phyloP scores from a whole-genome alignment of 2,797 vertebrate species.

The Scolopax rusticola region DNA sequence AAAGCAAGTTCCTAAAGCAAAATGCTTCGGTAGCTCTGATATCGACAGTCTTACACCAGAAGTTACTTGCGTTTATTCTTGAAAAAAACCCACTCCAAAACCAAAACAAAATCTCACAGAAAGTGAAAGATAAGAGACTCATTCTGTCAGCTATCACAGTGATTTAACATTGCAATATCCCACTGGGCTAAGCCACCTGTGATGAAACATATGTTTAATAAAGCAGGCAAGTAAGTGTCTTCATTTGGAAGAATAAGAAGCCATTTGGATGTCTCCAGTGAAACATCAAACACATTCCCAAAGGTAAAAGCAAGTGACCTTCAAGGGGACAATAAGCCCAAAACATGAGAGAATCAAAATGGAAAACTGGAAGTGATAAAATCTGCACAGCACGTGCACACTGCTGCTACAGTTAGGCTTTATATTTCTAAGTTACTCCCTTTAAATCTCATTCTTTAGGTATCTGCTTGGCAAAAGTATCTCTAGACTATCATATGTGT shows the following conservation, averaged over 20 bases:
- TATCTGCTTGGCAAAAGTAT: neutral
- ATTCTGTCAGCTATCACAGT: slow-evolving; percentile 55
- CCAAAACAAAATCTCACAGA: slow-evolving; percentile 20
- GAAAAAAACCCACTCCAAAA: neutral
- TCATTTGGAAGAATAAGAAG: slow-evolving; percentile 47
- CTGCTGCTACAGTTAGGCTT: neutral
- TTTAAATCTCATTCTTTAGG: neutral
- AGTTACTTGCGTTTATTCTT: slow-evolving; percentile 5
- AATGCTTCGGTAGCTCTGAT: neutral
- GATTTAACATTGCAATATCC: slow-evolving; percentile 50
- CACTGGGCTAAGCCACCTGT: slow-evolving; percentile 58
- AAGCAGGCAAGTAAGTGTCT: slow-evolving; percentile 48
- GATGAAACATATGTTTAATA: slow-evolving; percentile 61
- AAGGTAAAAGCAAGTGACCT: slow-evolving; percentile 52
- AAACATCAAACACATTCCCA: slow-evolving; percentile 64
- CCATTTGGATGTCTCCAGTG: slow-evolving; percentile 38
- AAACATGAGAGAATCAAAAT: slow-evolving; percentile 12
- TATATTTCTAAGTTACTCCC: neutral
- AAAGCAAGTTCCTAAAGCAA: neutral
- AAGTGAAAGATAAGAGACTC: slow-evolving; percentile 8
- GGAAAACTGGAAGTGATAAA: slow-evolving; percentile 18
- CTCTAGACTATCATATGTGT: neutral
- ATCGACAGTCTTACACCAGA: neutral
- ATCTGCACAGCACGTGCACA: neutral
- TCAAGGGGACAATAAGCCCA: slow-evolving; percentile 5